Evolutionary conservation across 2,113 vertebrate species (phyloP).

Genomic region (Felis chaus): DNA sequence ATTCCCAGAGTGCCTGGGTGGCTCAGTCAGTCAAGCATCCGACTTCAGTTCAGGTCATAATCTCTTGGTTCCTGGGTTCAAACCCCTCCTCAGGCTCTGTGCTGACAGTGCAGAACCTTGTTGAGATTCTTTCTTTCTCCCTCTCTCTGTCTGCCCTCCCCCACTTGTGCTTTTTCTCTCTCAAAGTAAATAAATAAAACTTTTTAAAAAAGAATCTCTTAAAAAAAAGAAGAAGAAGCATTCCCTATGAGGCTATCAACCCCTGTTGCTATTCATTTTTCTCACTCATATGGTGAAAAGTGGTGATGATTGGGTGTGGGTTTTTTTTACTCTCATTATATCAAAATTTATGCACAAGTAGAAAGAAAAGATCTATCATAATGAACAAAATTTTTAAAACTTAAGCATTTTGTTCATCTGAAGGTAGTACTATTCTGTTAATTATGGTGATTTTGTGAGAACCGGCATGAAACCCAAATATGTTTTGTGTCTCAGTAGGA

Average conservation of each 20-base stretch:
- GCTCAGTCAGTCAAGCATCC: no score
- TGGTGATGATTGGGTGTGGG: background rate
- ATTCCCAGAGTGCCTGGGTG: background rate
- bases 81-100: no score
- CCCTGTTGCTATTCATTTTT: background rate
- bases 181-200: no score
- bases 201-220: no score
- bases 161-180: no score
- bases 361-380: slow-evolving; percentile 2
- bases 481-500: background rate
- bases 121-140: no score
- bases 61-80: no score
- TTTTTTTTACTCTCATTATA: background rate
- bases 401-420: background rate
- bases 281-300: background rate
- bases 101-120: no score
- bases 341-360: slow-evolving; percentile 28
- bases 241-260: slow-evolving; percentile 5
- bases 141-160: no score
- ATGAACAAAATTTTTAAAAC: slow-evolving; percentile 2
- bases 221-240: background rate
- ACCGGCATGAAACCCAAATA: background rate
- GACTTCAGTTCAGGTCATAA: no score
- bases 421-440: background rate
- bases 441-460: background rate